Evolutionary conservation across 2,113 vertebrate genomes (phyloP).

Genomic region (Limnothrissa miodon): DNA sequence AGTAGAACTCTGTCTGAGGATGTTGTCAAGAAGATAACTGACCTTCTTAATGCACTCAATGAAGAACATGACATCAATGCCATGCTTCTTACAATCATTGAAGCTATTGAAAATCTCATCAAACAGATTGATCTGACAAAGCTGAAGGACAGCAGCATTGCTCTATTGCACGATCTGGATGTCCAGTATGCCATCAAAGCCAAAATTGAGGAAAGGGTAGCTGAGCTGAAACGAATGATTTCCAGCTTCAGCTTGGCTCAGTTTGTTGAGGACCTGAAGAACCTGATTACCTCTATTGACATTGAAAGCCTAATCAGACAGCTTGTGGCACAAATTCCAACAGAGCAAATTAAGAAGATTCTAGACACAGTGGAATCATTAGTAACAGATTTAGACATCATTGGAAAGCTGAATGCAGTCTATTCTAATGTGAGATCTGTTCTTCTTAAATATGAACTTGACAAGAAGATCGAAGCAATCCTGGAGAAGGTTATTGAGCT

Average conservation of each 20-base stretch:
- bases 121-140: slow-evolving; percentile 67
- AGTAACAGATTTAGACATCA: slow-evolving; percentile 71
- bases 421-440: slow-evolving; percentile 65
- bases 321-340: slow-evolving; percentile 57
- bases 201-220: slow-evolving; percentile 62
- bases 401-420: slow-evolving; percentile 70
- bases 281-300: slow-evolving; percentile 52
- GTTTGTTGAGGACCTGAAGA: slow-evolving; percentile 62
- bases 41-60: slow-evolving; percentile 69
- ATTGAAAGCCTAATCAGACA: slow-evolving; percentile 52
- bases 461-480: slow-evolving; percentile 71
- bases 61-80: slow-evolving; percentile 72
- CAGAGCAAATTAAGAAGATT: slow-evolving; percentile 59
- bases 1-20: slow-evolving; percentile 66
- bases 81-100: slow-evolving; percentile 64
- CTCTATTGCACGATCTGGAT: slow-evolving; percentile 77
- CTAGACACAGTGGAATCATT: slow-evolving; percentile 57
- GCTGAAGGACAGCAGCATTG: slow-evolving; percentile 62
- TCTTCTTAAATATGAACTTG: slow-evolving; percentile 71
- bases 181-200: slow-evolving; percentile 66
- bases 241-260: slow-evolving; percentile 66
- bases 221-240: slow-evolving; percentile 64
- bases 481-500: slow-evolving; percentile 75
- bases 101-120: slow-evolving; percentile 62
- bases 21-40: slow-evolving; percentile 69